Conservation (phyloP, 1,140 invertebrate species). For the Drosophila azteca region DNA sequence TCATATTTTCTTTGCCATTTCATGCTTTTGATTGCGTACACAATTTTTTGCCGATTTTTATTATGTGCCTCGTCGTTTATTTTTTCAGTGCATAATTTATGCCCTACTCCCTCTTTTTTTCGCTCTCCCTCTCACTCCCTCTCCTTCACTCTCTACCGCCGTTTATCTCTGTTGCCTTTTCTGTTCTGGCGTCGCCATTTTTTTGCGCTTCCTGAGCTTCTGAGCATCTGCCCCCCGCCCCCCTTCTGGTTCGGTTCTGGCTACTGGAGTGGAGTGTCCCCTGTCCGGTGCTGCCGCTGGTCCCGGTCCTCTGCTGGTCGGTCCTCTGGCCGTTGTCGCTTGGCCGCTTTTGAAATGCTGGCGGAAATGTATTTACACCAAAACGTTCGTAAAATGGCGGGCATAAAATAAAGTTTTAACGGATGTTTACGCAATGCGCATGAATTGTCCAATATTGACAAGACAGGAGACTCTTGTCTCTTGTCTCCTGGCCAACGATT, state of each 20-base stretch:
- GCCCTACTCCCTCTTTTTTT: constrained; percentile 23
- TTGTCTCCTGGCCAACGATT: constrained; percentile 41
- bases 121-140: constrained; percentile 16
- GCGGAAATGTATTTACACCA: constrained; percentile 81
- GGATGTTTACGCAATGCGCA: constrained; percentile 80
- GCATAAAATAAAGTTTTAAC: constrained; percentile 81
- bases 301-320: constrained; percentile 2
- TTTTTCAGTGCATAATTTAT: constrained; percentile 81
- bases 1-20: constrained; percentile 50
- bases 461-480: constrained; percentile 50
- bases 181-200: constrained; percentile 68
- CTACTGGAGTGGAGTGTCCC: constrained; percentile 17
- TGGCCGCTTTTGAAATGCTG: constrained; percentile 5
- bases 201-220: constrained; percentile 63
- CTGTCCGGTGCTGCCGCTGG: background rate
- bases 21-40: constrained; percentile 73
- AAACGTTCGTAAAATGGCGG: constrained; percentile 79
- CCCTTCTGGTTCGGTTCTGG: constrained; percentile 20
- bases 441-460: constrained; percentile 82
- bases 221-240: constrained; percentile 22
- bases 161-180: constrained; percentile 23
- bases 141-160: constrained; percentile 2
- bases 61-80: constrained; percentile 72
- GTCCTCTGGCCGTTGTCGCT: constrained; percentile 27
- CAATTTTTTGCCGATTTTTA: constrained; percentile 77